These are phyloP conservation scores for Xiphophorus maculatus DNA, from an alignment of 2,113 vertebrate genomes.

Conservation along the genomic window DNA sequence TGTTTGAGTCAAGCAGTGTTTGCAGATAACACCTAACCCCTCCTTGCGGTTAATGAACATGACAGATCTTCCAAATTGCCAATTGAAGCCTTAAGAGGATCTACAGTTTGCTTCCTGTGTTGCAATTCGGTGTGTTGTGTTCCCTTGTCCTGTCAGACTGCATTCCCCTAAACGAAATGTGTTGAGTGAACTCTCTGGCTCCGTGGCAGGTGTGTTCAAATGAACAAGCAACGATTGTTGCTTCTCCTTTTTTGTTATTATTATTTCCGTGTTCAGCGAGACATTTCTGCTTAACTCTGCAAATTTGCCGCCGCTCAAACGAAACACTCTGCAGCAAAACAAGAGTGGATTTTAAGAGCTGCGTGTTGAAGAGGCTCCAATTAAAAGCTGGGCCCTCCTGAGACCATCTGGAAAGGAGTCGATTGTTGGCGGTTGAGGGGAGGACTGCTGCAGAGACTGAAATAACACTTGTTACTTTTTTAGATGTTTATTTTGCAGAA, in stretches of 20 bases:
- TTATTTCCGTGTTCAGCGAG: slow-evolving; percentile 19
- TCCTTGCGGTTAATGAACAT: slow-evolving; percentile 34
- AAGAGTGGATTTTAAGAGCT: slow-evolving; percentile 45
- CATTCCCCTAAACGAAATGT: not conserved
- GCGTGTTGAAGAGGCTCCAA: slow-evolving; percentile 65
- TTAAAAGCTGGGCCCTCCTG: slow-evolving; percentile 51
- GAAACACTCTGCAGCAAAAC: slow-evolving; percentile 41
- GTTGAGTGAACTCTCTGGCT: slow-evolving; percentile 40
- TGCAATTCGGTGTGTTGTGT: slow-evolving; percentile 28
- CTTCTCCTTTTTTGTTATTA: slow-evolving; percentile 1
- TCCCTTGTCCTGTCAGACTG: slow-evolving; percentile 39
- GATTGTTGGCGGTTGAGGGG: slow-evolving; percentile 31
- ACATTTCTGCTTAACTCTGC: slow-evolving; percentile 71
- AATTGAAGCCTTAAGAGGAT: slow-evolving; percentile 18
- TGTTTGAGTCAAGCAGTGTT: slow-evolving; percentile 2
- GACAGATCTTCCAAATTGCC: slow-evolving; percentile 30
- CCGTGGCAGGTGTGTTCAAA: slow-evolving; percentile 53
- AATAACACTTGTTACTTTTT: slow-evolving; percentile 8
- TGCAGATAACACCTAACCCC: not conserved
- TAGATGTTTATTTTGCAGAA: not conserved
- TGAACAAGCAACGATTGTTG: slow-evolving; percentile 67
- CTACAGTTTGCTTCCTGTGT: slow-evolving; percentile 31
- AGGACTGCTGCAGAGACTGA: slow-evolving; percentile 5
- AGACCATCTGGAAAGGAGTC: slow-evolving; percentile 42
- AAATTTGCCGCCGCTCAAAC: slow-evolving; percentile 49